Base-by-base conservation (phyloP, 2,888 invertebrate genomes). In the Caenorhabditis becei region DNA sequence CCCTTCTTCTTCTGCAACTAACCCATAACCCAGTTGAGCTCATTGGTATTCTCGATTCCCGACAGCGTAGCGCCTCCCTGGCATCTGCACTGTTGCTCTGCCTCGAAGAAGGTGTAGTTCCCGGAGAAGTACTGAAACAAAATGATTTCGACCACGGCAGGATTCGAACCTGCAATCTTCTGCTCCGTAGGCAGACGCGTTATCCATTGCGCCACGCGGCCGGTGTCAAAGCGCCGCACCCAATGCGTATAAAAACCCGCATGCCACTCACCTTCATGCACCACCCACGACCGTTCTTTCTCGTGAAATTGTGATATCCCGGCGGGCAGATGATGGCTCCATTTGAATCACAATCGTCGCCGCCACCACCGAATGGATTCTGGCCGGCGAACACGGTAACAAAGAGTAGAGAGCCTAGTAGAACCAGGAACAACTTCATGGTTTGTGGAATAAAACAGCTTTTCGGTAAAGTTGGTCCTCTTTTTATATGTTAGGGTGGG, bases 141-240 rank as follows among this genome's bases (percentile, higher is more conserved):
- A 44, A 53, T 18, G 7, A 35, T 67, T 54, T 66, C 44, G 20
- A 67, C 82, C 83, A 82, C 83, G 86, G 85, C 90, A 90, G 90
- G 89, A 89, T 87, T 91, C 90, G 91, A 91, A 91, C 90, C 90
- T 91, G 83, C 88, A 91, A 90, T 91, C 89, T 91, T 91, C 91
- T 88, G 90, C 87, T 91, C 88, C 90, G 91, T 89, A 91, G 90
- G 87, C 90, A 88, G 91, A 91, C 90, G 91, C 90, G 84, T 87
- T 87, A 85, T 87, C 86, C 87, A 87, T 86, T 87, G 83, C 85
- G 87, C 87, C 85, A 87, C 86, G 80, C 84, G 82, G 83, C 82
- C 85, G 5, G 77, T 26, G 26, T 5, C 14, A 20, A 2, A n/a
- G 7, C 1, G 37, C 37, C 2, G 5, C 23, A 1, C 37, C n/a